These are phyloP conservation scores for Entomobrya proxima DNA, from an alignment of 2,888 invertebrate genomes.

Conservation along the genomic window DNA sequence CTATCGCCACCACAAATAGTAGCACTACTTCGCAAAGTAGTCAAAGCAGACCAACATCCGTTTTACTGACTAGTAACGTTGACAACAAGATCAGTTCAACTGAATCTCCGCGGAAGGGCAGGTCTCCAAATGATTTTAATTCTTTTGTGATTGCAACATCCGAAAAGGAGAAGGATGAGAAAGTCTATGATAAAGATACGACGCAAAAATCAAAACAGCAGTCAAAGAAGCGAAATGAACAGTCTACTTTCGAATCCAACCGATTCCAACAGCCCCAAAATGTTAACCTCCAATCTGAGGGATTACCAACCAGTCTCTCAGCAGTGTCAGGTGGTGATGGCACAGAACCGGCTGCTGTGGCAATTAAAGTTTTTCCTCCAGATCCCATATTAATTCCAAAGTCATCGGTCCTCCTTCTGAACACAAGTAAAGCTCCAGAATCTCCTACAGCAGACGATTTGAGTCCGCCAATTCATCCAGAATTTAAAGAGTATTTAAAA, in stretches of 20 bases:
- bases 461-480: neutral
- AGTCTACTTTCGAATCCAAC: neutral
- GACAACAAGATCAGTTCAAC: conserved; percentile 46
- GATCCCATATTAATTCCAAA: conserved; percentile 65
- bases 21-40: conserved; percentile 18
- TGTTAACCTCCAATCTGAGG: neutral
- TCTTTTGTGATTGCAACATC: neutral
- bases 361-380: conserved; percentile 67
- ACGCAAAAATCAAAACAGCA: conserved; percentile 27
- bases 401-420: conserved; percentile 52
- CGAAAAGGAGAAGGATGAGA: conserved; percentile 34
- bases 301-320: neutral
- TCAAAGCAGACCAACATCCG: conserved; percentile 52
- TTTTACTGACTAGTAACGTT: conserved; percentile 56
- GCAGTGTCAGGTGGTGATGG: neutral
- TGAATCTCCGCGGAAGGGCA: conserved; percentile 25
- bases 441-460: neutral
- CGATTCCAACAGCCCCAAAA: conserved; percentile 12
- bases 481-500: conserved; percentile 37
- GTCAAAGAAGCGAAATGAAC: conserved; percentile 38
- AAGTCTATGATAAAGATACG: conserved; percentile 16
- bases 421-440: conserved; percentile 33
- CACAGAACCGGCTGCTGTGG: conserved; percentile 62
- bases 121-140: conserved; percentile 12
- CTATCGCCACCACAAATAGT: neutral